Conservation (phyloP, 1,140 invertebrate genomes). For the Panagrolaimus sp. region DNA sequence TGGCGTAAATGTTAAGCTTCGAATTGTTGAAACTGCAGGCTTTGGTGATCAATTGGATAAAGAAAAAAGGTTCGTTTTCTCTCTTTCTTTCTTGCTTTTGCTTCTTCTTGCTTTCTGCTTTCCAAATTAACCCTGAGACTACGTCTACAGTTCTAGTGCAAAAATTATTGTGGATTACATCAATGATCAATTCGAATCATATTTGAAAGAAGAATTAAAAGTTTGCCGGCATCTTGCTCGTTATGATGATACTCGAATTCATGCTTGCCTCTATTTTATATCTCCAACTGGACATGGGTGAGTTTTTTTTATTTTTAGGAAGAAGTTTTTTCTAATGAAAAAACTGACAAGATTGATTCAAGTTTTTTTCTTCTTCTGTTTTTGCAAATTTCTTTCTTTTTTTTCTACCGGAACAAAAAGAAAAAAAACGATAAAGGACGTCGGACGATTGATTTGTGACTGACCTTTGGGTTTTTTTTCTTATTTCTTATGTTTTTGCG, state of each 20-base stretch:
- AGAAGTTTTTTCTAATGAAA: not conserved
- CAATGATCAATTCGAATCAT: slow-evolving; percentile 93
- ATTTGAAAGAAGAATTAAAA: slow-evolving; percentile 93
- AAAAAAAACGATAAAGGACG: not conserved
- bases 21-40: slow-evolving; percentile 92
- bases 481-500: no score
- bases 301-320: slow-evolving; percentile 16
- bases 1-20: slow-evolving; percentile 88
- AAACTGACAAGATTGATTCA: not conserved
- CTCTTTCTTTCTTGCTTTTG: not conserved
- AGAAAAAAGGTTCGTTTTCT: slow-evolving; percentile 68
- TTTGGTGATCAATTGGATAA: slow-evolving; percentile 99
- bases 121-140: not conserved
- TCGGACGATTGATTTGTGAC: no score
- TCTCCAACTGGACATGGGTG: slow-evolving; percentile 88
- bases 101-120: slow-evolving; percentile 1
- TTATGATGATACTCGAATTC: slow-evolving; percentile 90
- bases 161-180: slow-evolving; percentile 97
- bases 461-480: no score
- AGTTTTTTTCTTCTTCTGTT: no score
- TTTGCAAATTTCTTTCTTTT: no score
- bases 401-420: no score
- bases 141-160: slow-evolving; percentile 65
- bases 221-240: slow-evolving; percentile 82
- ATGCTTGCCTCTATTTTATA: slow-evolving; percentile 96